Evolutionary conservation across 2,888 invertebrate species (phyloP).

Genomic region (Zele albiditarsus): DNA sequence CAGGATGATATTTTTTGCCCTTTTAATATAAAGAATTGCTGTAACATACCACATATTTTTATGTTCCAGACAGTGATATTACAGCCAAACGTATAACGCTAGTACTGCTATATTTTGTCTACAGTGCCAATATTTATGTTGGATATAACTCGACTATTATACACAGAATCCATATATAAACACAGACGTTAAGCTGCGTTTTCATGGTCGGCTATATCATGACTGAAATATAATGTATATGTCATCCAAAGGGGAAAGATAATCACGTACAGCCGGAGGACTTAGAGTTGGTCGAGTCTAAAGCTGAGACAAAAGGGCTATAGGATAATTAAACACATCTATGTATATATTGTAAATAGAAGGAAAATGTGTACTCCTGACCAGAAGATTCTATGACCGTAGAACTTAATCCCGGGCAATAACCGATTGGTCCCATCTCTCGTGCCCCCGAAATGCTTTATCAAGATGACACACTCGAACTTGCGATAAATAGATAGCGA

Average conservation of each 20-base stretch:
- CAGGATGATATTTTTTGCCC: too few relatives aligned
- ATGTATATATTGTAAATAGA: background rate
- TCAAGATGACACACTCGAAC: conserved; percentile 17
- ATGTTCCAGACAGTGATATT: too few relatives aligned
- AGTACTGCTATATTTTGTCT: too few relatives aligned
- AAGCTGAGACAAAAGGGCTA: background rate
- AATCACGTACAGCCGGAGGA: conserved; percentile 3
- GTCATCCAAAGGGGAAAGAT: background rate
- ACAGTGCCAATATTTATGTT: background rate
- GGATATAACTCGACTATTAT: background rate
- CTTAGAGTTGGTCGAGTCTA: background rate
- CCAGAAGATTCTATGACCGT: too few relatives aligned
- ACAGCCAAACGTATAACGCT: too few relatives aligned
- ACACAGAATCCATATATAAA: background rate
- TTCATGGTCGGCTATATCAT: too few relatives aligned
- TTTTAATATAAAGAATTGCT: too few relatives aligned
- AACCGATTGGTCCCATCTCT: conserved; percentile 11
- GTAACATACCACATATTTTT: too few relatives aligned
- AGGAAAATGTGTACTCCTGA: background rate
- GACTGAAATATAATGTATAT: too few relatives aligned
- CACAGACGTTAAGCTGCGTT: background rate
- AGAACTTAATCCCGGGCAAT: background rate
- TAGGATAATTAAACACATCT: background rate
- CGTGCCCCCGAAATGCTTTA: conserved; percentile 14
- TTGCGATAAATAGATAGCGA: conserved; percentile 3